Base-by-base conservation (phyloP, 2,888 invertebrate species). In the Tricholauxania praeusta region DNA sequence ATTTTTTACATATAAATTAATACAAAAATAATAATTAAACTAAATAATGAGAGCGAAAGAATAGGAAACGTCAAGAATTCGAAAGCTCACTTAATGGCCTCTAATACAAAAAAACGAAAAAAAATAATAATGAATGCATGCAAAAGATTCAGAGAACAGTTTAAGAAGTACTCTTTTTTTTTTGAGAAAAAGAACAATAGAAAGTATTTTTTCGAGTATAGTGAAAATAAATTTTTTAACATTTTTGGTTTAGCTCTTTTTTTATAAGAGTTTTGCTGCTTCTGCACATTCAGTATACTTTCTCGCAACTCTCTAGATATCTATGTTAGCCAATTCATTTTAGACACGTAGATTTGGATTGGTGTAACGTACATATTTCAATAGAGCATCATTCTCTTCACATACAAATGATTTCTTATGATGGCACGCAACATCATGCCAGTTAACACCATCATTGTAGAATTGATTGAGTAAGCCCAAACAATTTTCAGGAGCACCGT, bases 381-480 rank as follows among this genome's bases (percentile, higher is more conserved):
- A 88, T n/a, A 96, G 90, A 12, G 93, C 92, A 80, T 95, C 94
- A 84, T 94, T 95, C 82, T 96, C 96, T 86, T 96, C 96, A 85
- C 96, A 96, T 49, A 95, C 93, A 89, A 93, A 95, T 1, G 96
- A 93, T 87, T 96, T 96, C 85, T 92, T 92, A 86, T 96, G 96
- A 85, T 96, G 96, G 85, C 96, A 96, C 76, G 96, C 96, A 65
- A 96, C 96, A 84, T 96, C 93, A 84, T 96, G 96, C 96, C 96
- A 96, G 87, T 95, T 94, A 66, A 96, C 92, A 47, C 96, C 96
- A 82, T 96, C 96, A 80, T 95, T 93, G 90, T 96, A 96, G 89
- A 96, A 96, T 86, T 96, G 94, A 88, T 96, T 96, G 68, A 96
- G 89, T 77, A 96, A 89, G 1, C 94, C 96, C 77, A 96, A 86